Evolutionary conservation across 2,797 vertebrate species (phyloP).

Genomic region (Oreochromis mossambicus): DNA sequence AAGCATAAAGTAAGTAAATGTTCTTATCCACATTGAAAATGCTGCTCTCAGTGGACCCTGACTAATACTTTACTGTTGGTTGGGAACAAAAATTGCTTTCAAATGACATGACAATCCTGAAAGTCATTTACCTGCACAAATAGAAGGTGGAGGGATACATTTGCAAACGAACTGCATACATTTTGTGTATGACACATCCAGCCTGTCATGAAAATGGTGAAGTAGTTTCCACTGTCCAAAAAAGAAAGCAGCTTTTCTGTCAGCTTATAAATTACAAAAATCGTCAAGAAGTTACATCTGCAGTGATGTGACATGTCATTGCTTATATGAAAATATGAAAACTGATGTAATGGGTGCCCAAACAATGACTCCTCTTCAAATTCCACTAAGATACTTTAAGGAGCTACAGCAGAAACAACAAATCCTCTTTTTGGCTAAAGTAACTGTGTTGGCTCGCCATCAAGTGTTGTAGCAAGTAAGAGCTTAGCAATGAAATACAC

Average conservation of each 20-base stretch:
- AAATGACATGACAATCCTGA: background rate
- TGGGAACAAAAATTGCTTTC: background rate
- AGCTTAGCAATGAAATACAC: background rate
- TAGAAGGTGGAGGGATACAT: background rate
- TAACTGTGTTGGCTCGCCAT: background rate
- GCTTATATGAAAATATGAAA: background rate
- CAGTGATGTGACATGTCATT: background rate
- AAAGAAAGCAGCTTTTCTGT: background rate
- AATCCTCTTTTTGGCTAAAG: background rate
- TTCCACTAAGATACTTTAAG: background rate
- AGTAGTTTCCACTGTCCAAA: background rate
- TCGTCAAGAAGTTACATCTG: background rate
- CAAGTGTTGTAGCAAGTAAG: background rate
- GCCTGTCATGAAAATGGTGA: background rate
- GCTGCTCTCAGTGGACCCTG: background rate
- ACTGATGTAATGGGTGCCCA: background rate
- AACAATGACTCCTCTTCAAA: background rate
- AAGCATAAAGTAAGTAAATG: background rate
- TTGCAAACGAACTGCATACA: background rate
- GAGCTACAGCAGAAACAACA: background rate
- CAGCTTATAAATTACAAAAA: background rate
- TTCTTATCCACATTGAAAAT: background rate
- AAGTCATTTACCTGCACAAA: slow-evolving; percentile 22
- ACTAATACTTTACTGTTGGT: background rate
- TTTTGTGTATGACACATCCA: background rate